These are phyloP conservation scores for Aix galericulata DNA, from an alignment of 2,113 vertebrate genomes.

Conservation along the genomic window DNA sequence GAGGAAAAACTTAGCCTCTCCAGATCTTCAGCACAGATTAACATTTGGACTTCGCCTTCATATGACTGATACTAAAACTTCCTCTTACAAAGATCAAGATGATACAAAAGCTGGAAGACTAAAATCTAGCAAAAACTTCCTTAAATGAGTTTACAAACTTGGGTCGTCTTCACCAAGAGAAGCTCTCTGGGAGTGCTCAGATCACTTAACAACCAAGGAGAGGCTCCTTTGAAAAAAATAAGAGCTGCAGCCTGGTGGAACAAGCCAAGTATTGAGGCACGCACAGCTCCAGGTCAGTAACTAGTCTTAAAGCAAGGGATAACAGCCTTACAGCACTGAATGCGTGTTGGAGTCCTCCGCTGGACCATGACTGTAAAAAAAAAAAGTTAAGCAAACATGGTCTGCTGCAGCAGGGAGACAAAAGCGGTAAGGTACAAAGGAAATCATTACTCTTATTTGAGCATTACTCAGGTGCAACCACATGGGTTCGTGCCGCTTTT, in stretches of 20 bases:
- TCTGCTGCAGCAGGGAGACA: neutral
- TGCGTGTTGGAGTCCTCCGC: neutral
- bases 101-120: neutral
- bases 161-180: neutral
- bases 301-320: neutral
- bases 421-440: neutral
- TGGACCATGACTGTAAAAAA: neutral
- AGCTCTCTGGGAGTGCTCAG: neutral
- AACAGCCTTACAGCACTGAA: neutral
- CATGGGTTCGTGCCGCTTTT: neutral
- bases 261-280: neutral
- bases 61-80: neutral
- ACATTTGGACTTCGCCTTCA: neutral
- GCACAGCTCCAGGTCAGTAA: neutral
- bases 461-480: neutral
- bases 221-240: neutral
- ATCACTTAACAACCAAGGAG: neutral
- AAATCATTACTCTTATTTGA: neutral
- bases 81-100: neutral
- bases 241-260: neutral
- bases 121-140: neutral
- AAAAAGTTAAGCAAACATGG: neutral
- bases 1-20: neutral
- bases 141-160: neutral
- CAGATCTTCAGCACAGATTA: neutral